phyloP scores from a whole-genome alignment of 2,113 vertebrate species.

The Paramisgurnus dabryanus region DNA sequence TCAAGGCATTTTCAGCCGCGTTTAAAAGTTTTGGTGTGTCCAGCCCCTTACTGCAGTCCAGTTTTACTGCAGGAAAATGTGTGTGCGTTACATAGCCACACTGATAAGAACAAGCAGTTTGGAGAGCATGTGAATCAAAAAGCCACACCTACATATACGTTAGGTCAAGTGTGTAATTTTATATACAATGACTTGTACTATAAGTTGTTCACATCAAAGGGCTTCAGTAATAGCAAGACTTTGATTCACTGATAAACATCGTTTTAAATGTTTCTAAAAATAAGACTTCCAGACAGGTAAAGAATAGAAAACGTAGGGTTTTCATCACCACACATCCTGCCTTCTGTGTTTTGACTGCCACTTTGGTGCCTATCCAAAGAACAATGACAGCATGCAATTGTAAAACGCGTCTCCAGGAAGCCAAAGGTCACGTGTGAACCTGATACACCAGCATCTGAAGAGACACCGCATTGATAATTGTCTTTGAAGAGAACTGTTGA shows the following conservation, averaged over 20 bases:
- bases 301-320: background rate
- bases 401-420: background rate
- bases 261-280: background rate
- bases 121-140: background rate
- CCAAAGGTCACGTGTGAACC: background rate
- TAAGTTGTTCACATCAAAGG: background rate
- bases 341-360: slow-evolving; percentile 19
- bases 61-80: background rate
- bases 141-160: background rate
- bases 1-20: too few species aligned
- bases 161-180: background rate
- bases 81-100: background rate
- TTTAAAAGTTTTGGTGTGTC: too few species aligned
- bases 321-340: slow-evolving; percentile 14
- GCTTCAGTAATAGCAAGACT: background rate
- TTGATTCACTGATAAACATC: background rate
- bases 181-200: background rate
- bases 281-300: slow-evolving; percentile 29
- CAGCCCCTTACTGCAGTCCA: too few species aligned
- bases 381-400: slow-evolving; percentile 10
- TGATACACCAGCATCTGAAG: background rate
- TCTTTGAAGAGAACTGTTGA: slow-evolving; percentile 21
- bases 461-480: slow-evolving; percentile 19
- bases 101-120: background rate
- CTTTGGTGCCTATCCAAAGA: background rate